Percentiles rank a stretch among this genome's conserved stretches.
Conservation (phyloP, 2,888 invertebrate genomes). For the Anoncus sp. region DNA sequence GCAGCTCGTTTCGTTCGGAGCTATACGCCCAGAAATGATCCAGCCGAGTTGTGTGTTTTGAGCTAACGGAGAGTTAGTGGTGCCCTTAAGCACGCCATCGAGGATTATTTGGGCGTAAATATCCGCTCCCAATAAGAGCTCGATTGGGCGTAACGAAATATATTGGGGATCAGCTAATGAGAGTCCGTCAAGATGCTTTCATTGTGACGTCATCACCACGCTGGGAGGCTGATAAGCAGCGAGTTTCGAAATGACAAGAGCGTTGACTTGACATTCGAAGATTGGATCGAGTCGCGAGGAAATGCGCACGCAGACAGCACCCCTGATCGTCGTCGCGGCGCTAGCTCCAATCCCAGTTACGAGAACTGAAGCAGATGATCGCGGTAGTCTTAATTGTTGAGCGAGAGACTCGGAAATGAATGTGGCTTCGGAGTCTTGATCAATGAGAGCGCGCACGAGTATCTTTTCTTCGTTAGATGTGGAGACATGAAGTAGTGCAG, state of each 20-base stretch:
- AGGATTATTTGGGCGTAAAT: constrained; percentile 10
- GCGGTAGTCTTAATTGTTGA: constrained; percentile 30
- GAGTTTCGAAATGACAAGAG: constrained; percentile 2
- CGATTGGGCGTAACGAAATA: not conserved
- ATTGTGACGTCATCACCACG: not conserved
- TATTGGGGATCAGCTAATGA: constrained; percentile 3
- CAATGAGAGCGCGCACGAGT: constrained; percentile 38
- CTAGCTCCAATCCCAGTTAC: constrained; percentile 18
- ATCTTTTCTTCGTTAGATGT: not conserved
- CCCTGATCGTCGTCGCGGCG: not conserved
- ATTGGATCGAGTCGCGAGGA: not conserved
- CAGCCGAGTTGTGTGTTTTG: constrained; percentile 43
- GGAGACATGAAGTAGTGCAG: not conserved
- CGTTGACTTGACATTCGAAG: not conserved
- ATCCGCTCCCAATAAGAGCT: constrained; percentile 29
- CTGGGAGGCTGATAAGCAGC: constrained; percentile 2
- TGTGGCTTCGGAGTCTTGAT: constrained; percentile 38
- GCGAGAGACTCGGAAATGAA: constrained; percentile 40
- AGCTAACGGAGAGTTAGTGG: not conserved
- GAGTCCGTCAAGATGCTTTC: not conserved
- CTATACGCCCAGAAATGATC: constrained; percentile 20
- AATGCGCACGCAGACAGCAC: constrained; percentile 6
- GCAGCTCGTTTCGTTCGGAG: too few relatives aligned
- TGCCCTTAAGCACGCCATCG: constrained; percentile 21
- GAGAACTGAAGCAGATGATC: not conserved